phyloP scores from a whole-genome alignment of 2,797 vertebrate genomes.

The Pseudochirops corinnae region DNA sequence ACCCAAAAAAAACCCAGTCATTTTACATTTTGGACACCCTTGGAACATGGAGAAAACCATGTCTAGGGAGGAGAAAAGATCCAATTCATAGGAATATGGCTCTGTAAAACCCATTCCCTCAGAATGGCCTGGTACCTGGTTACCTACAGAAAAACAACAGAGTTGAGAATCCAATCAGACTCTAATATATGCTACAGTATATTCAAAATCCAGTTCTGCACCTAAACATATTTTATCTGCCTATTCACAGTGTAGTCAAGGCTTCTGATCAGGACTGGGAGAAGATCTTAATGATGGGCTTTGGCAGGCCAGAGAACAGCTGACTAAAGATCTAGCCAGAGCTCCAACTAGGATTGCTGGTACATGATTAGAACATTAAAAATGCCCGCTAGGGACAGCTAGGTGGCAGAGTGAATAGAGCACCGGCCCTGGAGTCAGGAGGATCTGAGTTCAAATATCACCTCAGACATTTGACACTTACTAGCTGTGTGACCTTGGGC shows the following conservation, averaged over 20 bases:
- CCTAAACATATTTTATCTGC: constrained; percentile 11
- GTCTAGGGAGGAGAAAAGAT: neutral
- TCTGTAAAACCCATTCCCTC: constrained; percentile 23
- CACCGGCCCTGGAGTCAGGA: too few relatives aligned
- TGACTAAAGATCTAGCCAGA: neutral
- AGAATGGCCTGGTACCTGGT: neutral
- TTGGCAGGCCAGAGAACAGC: neutral
- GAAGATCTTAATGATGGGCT: neutral
- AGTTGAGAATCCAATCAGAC: neutral
- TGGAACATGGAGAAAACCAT: constrained; percentile 61
- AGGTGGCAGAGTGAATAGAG: too few relatives aligned
- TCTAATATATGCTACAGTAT: neutral
- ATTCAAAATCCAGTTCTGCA: constrained; percentile 2
- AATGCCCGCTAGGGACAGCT: neutral
- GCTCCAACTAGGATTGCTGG: neutral
- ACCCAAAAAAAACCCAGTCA: neutral
- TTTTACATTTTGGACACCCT: neutral
- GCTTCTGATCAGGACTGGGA: neutral
- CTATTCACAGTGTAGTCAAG: neutral
- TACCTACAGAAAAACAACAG: constrained; percentile 6
- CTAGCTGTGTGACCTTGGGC: too few relatives aligned
- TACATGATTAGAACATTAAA: neutral
- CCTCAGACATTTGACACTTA: too few relatives aligned
- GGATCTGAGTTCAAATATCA: too few relatives aligned
- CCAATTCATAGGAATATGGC: constrained; percentile 15